Percentiles rank a stretch among this genome's conserved stretches.
These are phyloP conservation scores for Conus canariensis DNA, from an alignment of 2,888 invertebrate species.

Conservation along the genomic window DNA sequence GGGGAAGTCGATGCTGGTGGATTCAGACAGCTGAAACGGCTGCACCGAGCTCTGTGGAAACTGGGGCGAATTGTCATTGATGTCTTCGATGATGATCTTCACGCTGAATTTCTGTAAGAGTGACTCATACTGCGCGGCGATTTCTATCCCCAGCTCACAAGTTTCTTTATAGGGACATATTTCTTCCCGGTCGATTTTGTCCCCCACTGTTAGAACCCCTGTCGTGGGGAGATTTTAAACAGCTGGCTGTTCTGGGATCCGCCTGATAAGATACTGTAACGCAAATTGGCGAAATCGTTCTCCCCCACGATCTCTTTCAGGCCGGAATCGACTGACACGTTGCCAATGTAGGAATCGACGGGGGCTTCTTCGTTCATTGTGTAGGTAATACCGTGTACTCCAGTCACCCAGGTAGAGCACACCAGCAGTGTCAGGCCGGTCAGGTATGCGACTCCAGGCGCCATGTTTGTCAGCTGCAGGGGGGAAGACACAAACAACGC, in stretches of 20 bases:
- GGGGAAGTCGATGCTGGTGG: constrained; percentile 30
- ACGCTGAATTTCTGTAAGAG: constrained; percentile 82
- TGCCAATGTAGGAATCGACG: constrained; percentile 46
- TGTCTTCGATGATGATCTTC: constrained; percentile 92
- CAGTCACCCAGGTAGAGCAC: neutral
- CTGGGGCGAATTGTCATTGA: constrained; percentile 95
- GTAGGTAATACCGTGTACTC: constrained; percentile 28
- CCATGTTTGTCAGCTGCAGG: constrained; percentile 10
- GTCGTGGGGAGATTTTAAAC: constrained; percentile 41
- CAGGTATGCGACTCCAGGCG: neutral
- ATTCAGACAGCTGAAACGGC: constrained; percentile 40
- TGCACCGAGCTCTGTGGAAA: constrained; percentile 81
- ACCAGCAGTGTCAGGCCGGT: neutral
- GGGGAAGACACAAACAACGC: neutral
- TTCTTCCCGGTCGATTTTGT: constrained; percentile 43
- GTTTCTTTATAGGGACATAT: constrained; percentile 39
- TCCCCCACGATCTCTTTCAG: constrained; percentile 38
- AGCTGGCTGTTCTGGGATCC: constrained; percentile 30
- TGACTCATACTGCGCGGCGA: constrained; percentile 31
- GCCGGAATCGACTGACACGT: constrained; percentile 35
- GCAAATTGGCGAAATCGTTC: constrained; percentile 31
- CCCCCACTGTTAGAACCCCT: constrained; percentile 40
- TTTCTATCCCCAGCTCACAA: constrained; percentile 40
- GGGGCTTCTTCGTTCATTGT: constrained; percentile 46
- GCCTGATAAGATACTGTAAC: constrained; percentile 45